Evolutionary conservation across 2,797 vertebrate species (phyloP).

Genomic region (Phrynocephalus forsythii): DNA sequence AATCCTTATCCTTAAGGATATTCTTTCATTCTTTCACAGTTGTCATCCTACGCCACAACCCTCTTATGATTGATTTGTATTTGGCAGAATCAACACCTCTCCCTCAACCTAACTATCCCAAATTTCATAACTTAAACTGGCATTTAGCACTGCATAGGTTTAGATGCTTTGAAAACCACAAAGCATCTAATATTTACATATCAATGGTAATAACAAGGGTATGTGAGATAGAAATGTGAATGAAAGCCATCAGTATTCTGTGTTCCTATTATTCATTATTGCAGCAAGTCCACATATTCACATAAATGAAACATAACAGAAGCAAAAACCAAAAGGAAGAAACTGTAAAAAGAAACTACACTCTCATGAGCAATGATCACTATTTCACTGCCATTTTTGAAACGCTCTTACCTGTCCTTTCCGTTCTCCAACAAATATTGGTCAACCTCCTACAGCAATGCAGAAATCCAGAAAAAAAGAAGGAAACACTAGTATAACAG

Average conservation of each 20-base stretch:
- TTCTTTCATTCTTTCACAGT: too few species aligned
- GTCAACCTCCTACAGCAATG: constrained; percentile 80
- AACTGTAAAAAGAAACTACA: constrained; percentile 51
- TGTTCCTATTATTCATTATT: not conserved
- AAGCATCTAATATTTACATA: not conserved
- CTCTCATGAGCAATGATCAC: constrained; percentile 44
- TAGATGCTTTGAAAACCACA: not conserved
- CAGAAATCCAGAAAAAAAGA: constrained; percentile 81
- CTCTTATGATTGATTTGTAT: too few species aligned
- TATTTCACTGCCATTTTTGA: constrained; percentile 63
- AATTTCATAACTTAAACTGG: not conserved
- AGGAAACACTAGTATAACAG: constrained; percentile 79
- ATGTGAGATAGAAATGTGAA: not conserved
- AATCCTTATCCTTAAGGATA: too few species aligned
- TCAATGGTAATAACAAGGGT: not conserved
- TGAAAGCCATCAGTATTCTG: not conserved
- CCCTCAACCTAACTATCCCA: too few species aligned
- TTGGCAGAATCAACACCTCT: too few species aligned
- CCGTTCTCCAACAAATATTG: constrained; percentile 79
- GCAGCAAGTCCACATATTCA: not conserved
- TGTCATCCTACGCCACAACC: too few species aligned
- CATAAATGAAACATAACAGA: constrained; percentile 50
- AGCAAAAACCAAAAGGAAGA: constrained; percentile 44
- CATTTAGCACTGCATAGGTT: not conserved
- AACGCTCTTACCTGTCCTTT: constrained; percentile 82